These are phyloP conservation scores for Cepphus grylle DNA, from an alignment of 2,113 vertebrate species.

Conservation along the genomic window DNA sequence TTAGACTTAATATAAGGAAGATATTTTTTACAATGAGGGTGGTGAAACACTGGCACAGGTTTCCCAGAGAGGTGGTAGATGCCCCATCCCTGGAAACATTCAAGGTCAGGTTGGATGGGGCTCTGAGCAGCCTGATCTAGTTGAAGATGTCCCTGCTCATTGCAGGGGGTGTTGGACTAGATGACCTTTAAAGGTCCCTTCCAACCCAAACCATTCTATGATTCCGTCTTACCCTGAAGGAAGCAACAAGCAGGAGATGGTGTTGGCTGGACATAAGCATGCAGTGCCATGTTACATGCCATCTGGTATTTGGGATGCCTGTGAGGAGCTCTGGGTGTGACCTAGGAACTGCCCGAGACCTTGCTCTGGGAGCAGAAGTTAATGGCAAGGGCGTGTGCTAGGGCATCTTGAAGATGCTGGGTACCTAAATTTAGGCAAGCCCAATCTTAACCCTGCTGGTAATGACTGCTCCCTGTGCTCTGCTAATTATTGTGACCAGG, in stretches of 20 bases:
- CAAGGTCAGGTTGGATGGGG: background rate
- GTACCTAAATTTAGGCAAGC: background rate
- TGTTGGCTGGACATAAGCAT: background rate
- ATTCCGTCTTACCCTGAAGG: background rate
- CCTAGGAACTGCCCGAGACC: rapidly evolving
- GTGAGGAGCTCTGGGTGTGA: background rate
- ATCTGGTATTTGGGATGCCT: background rate
- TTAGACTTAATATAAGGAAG: background rate
- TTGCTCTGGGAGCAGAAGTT: background rate
- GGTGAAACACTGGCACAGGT: background rate
- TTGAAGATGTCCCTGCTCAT: background rate
- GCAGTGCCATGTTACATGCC: background rate
- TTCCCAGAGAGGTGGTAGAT: background rate
- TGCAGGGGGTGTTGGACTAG: background rate
- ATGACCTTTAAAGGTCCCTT: background rate
- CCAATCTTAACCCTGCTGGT: background rate
- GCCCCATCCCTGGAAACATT: background rate
- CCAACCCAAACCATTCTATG: background rate
- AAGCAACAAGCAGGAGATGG: background rate
- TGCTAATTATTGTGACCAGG: background rate
- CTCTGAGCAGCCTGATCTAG: background rate
- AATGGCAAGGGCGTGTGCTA: rapidly evolving
- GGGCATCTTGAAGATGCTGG: background rate
- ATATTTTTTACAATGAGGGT: background rate
- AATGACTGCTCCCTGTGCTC: background rate